A percentile compares a stretch with the other conserved stretches of the same genome.
Conservation (phyloP, 1,140 invertebrate species). For the Sogatella furcifera region DNA sequence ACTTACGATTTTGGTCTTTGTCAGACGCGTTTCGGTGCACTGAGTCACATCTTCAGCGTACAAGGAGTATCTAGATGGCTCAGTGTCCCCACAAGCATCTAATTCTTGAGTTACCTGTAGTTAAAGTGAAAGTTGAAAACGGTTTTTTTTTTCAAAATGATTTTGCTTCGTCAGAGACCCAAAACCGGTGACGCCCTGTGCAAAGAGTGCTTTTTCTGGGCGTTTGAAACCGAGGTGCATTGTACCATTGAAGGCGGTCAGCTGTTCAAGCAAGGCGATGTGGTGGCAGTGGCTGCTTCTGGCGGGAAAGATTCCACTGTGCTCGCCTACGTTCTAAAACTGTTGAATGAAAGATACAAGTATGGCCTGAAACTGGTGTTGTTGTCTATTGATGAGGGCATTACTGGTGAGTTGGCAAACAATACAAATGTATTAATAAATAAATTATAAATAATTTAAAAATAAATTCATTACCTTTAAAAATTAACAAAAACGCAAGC, state of each 20-base stretch:
- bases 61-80: no score
- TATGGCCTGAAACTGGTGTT: slow-evolving; percentile 88
- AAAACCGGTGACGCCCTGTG: slow-evolving; percentile 88
- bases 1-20: no score
- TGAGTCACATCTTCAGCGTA: no score
- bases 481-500: no score
- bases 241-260: slow-evolving; percentile 78
- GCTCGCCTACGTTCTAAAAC: slow-evolving; percentile 81
- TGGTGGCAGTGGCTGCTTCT: slow-evolving; percentile 91
- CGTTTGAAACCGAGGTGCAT: slow-evolving; percentile 95
- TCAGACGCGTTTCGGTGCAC: no score
- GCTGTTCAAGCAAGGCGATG: slow-evolving; percentile 76
- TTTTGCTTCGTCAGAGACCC: slow-evolving; percentile 52
- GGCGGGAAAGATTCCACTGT: slow-evolving; percentile 99
- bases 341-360: slow-evolving; percentile 81
- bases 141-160: not conserved
- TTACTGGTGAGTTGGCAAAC: slow-evolving; percentile 50
- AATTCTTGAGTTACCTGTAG: no score
- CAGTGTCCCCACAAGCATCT: no score
- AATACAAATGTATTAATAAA: no score
- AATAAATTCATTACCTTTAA: no score
- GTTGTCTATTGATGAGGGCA: slow-evolving; percentile 97
- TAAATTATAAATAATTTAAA: no score
- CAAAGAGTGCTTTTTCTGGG: slow-evolving; percentile 89
- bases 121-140: no score